A percentile compares a stretch with the other conserved stretches of the same genome.
Evolutionary conservation across 1,140 invertebrate genomes (phyloP).

Genomic region (Drosophila kikkawai): DNA sequence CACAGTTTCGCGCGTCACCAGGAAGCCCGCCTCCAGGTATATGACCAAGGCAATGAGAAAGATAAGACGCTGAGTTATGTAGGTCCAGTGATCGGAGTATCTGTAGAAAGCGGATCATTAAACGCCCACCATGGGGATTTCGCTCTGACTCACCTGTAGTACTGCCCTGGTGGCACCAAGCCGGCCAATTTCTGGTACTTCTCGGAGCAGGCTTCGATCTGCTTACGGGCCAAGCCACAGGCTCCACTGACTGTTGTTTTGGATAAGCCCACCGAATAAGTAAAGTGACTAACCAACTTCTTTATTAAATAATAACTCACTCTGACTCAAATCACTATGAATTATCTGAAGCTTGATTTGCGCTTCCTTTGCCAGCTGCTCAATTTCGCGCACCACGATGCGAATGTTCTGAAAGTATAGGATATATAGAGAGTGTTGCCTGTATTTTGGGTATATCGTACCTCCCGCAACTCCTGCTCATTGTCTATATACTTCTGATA

Average conservation of each 20-base stretch:
- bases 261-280: background rate
- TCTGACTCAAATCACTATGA: constrained; percentile 87
- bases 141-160: constrained; percentile 87
- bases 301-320: constrained; percentile 85
- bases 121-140: constrained; percentile 64
- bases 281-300: background rate
- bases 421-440: background rate
- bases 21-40: constrained; percentile 91
- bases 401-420: constrained; percentile 88
- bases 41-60: constrained; percentile 91
- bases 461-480: constrained; percentile 89
- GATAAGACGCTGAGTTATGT: constrained; percentile 91
- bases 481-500: constrained; percentile 88
- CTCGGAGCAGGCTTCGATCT: constrained; percentile 87
- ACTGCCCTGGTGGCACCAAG: constrained; percentile 89
- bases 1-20: constrained; percentile 90
- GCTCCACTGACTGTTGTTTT: constrained; percentile 78
- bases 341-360: constrained; percentile 90
- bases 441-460: constrained; percentile 56
- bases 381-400: constrained; percentile 88
- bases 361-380: constrained; percentile 89
- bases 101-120: constrained; percentile 86
- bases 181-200: constrained; percentile 87
- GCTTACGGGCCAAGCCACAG: constrained; percentile 87
- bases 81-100: constrained; percentile 94